phyloP scores from a whole-genome alignment of 2,113 vertebrate genomes.

The Sylvilagus bachmani region DNA sequence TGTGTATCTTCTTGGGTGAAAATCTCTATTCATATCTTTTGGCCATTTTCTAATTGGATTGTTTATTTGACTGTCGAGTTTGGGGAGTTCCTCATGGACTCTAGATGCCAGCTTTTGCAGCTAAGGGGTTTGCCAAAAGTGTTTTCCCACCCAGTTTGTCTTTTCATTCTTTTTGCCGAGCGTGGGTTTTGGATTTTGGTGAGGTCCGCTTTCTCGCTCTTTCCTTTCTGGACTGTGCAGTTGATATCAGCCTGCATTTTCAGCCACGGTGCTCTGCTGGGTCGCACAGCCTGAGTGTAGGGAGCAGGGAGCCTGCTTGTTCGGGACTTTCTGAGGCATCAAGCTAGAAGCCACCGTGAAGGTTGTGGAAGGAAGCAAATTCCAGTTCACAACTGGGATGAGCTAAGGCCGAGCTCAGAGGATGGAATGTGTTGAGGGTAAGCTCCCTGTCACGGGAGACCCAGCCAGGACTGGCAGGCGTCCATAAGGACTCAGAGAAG shows the following conservation, averaged over 20 bases:
- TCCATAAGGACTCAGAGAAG: background rate
- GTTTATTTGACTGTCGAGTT: slow-evolving; percentile 32
- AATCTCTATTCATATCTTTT: slow-evolving; percentile 43
- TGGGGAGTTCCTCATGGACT: background rate
- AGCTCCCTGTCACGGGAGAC: background rate
- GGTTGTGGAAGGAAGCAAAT: background rate
- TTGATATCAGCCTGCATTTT: background rate
- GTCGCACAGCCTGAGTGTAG: background rate
- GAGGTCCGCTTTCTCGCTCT: background rate
- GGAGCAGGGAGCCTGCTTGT: background rate
- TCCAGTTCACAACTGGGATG: background rate
- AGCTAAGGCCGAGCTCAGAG: background rate
- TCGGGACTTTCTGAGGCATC: background rate
- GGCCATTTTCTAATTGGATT: slow-evolving; percentile 59
- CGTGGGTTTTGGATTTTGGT: background rate
- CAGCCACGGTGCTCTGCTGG: background rate
- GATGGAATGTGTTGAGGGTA: background rate
- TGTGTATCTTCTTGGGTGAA: slow-evolving; percentile 18
- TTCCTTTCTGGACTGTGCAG: background rate
- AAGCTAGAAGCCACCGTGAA: background rate
- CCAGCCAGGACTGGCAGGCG: background rate
- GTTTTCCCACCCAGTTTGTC: background rate
- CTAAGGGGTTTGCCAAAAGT: background rate
- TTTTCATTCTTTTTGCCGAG: slow-evolving; percentile 32
- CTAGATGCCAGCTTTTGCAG: background rate